Base-by-base conservation (phyloP, 1,140 invertebrate species). In the Cyclina sinensis region DNA sequence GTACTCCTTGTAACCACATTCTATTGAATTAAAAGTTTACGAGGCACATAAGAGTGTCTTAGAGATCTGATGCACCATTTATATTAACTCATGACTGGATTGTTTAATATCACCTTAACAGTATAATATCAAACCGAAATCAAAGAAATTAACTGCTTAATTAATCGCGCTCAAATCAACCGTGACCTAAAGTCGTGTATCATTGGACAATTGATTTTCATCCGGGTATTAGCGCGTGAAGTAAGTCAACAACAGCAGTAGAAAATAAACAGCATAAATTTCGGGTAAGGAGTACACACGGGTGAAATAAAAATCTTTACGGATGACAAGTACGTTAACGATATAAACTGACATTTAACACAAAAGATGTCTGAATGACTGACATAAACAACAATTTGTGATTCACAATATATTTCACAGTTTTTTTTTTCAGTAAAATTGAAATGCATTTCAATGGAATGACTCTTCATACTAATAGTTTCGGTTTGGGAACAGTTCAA, bases 371-470 rank as follows among this genome's bases (percentile, higher is more conserved):
- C 3, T 51, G 32, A 57, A 78, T 78, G 74, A 78, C 48, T 51
- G 74, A 78, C 46, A 78, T 35, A 54, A 78, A 54, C 74, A 78
- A 54, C 27, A 30, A 12, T 51, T 82, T 82, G 80, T 82, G 37
- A 62, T 81, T 81, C 54, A 81, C 57, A 81, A 21, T 43, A 62
- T 39, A 32, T 43, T 48, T 82, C 39, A 65, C 57, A 68, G 62
- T 65, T 82, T 81, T 82, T 51, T 65, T 82, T 81, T 82, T 51
- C 59, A 27, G 16, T 59, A 59, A 70, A 30, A 35, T 85, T 51
- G 74, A 54, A 62, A 81, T 85, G 82, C 68, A 85, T 74, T 65
- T 85, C 39, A 85, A 85, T 85, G 82, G 48, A 51, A 48, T 85
- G 37, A 85, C 1, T 73, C 21, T 85, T 24, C 48, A 68, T 82